These are phyloP conservation scores for Drosophila micromelanica DNA, from an alignment of 1,140 invertebrate species.

Conservation along the genomic window DNA sequence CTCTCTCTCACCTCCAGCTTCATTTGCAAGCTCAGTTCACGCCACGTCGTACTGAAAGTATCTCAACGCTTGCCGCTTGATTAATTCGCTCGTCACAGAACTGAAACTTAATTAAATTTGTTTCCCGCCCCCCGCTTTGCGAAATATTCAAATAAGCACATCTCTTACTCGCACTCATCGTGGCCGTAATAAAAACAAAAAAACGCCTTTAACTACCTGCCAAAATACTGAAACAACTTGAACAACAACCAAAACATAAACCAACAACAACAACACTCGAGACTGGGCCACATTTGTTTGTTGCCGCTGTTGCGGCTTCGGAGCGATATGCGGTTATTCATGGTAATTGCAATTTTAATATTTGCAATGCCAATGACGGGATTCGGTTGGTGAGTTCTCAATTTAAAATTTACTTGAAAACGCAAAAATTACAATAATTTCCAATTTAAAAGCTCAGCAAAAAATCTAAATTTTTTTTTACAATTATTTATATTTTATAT, in stretches of 20 bases:
- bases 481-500: not conserved
- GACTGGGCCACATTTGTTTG: slow-evolving; percentile 76
- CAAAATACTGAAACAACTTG: slow-evolving; percentile 41
- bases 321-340: slow-evolving; percentile 82
- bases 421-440: not conserved
- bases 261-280: slow-evolving; percentile 22
- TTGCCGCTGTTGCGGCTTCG: slow-evolving; percentile 73
- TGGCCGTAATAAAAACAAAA: slow-evolving; percentile 65
- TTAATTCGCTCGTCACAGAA: slow-evolving; percentile 65
- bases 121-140: slow-evolving; percentile 22
- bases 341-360: slow-evolving; percentile 84
- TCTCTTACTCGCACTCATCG: slow-evolving; percentile 48
- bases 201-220: slow-evolving; percentile 64
- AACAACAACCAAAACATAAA: slow-evolving; percentile 17
- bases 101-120: slow-evolving; percentile 19
- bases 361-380: slow-evolving; percentile 84
- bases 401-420: slow-evolving; percentile 5
- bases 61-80: slow-evolving; percentile 58
- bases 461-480: too few species aligned
- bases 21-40: slow-evolving; percentile 17
- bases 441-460: slow-evolving; percentile 16
- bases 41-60: slow-evolving; percentile 29
- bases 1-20: slow-evolving; percentile 18
- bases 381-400: slow-evolving; percentile 76
- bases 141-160: slow-evolving; percentile 67